Percentiles rank a stretch among this genome's conserved stretches.
These are phyloP conservation scores for Megastigmus dorsalis DNA, from an alignment of 2,888 invertebrate genomes.

Conservation along the genomic window DNA sequence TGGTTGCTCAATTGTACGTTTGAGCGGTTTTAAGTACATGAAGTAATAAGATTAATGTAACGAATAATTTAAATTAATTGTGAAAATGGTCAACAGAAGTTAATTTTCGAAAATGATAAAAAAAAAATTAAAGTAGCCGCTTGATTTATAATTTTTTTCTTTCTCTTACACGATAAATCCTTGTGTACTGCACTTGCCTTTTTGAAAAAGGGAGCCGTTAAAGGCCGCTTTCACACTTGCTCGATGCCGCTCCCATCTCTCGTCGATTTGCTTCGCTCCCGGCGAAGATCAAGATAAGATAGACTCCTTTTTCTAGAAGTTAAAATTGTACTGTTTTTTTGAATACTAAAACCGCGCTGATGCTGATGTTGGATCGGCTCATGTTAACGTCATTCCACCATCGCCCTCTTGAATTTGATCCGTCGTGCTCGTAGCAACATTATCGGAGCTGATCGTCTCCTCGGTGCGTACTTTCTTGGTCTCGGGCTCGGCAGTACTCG, in stretches of 20 bases:
- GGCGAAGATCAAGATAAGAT: slow-evolving; percentile 49
- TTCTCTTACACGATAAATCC: slow-evolving; percentile 35
- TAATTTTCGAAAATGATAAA: slow-evolving; percentile 7
- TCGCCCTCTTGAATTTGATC: slow-evolving; percentile 52
- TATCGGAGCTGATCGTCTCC: slow-evolving; percentile 50
- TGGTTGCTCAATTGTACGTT: slow-evolving; percentile 20
- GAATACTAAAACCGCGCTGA: slow-evolving; percentile 43
- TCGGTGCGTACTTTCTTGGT: slow-evolving; percentile 63
- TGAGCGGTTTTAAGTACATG: slow-evolving; percentile 50
- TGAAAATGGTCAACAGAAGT: not conserved
- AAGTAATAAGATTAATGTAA: not conserved
- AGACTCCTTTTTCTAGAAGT: slow-evolving; percentile 45
- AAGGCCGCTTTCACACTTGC: slow-evolving; percentile 13
- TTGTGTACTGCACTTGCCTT: slow-evolving; percentile 37
- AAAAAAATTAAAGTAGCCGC: slow-evolving; percentile 7
- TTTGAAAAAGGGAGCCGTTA: slow-evolving; percentile 13
- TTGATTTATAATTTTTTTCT: slow-evolving; percentile 24
- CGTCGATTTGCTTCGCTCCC: slow-evolving; percentile 50
- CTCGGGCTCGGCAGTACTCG: slow-evolving; percentile 60
- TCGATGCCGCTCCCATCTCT: not conserved
- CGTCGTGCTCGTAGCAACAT: slow-evolving; percentile 41
- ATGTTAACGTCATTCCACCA: slow-evolving; percentile 37
- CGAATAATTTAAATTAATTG: slow-evolving; percentile 12
- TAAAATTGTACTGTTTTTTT: slow-evolving; percentile 52
- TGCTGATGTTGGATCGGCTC: not conserved